Evolutionary conservation across 2,888 invertebrate genomes (phyloP), one percentile per base, ranked within the genome.

Genomic region (Drosophila anomelani): DNA sequence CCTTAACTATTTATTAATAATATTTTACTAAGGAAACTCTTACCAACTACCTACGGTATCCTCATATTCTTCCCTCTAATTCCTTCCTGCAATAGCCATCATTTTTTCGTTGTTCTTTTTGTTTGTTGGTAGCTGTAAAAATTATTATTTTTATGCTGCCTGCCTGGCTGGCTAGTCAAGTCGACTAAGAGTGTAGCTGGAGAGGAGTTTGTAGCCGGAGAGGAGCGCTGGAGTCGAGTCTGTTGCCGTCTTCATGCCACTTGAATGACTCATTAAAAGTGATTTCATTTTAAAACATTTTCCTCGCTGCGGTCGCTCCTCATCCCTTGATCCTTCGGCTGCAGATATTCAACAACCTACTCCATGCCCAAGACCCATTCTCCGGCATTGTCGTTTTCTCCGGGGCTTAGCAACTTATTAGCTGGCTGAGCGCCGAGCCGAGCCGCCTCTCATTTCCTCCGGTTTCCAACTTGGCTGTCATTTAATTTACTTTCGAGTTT

Each of bases 221-320:
- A 29, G 29, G 29, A 29, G 29, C 8, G 29, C 29, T 17, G 5
- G 38, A 74, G 41, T 59, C 64, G 44, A 54, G 60, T 56, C 64
- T 51, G 71, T 76, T 70, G 70, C 64, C 72, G 47, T 47, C 76
- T 75, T 76, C 76, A 72, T 86, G 86, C 89, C 88, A 88, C 88
- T 89, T 87, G 86, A 86, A 89, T 86, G 86, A 86, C 88, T 86
- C 86, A 86, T 86, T 86, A 88, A 89, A 86, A 89, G 79, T 86
- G 89, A 86, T 88, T 86, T 86, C 88, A 89, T 89, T 85, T 88
- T 77, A 78, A 84, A 86, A 79, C 76, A 85, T 85, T 87, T 81
- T 76, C 69, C 81, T 75, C 72, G 76, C 81, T 84, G 87, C 79
- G 81, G 85, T 80, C 57, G 83, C 82, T 53, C 38, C 20, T 12